A percentile compares a stretch with the other conserved stretches of the same genome.
Conservation (phyloP, 2,888 invertebrate species). For the Limnephilus auricula region DNA sequence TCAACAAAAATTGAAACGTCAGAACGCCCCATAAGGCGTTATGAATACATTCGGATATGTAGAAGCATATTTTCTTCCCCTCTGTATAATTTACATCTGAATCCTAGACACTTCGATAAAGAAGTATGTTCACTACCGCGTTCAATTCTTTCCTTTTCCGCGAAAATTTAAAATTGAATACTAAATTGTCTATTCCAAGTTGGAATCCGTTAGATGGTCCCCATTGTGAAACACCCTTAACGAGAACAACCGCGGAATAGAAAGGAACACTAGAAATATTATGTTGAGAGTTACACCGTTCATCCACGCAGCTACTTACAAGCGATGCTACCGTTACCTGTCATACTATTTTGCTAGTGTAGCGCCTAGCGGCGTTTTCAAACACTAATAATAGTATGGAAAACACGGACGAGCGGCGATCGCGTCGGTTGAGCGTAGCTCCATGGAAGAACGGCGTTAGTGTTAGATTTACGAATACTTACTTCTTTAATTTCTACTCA, state of each 20-base stretch:
- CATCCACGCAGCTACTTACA: no score
- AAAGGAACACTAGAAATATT: not conserved
- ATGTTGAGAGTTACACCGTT: not conserved
- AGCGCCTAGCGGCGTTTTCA: no score
- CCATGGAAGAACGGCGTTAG: no score
- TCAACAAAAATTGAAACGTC: no score
- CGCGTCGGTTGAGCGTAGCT: no score
- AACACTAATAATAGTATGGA: no score
- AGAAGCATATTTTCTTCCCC: not conserved
- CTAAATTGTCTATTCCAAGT: slow-evolving; percentile 45
- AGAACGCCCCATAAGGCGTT: no score
- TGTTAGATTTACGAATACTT: not conserved
- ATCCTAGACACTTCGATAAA: slow-evolving; percentile 27
- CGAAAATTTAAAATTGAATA: slow-evolving; percentile 52
- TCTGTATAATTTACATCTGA: slow-evolving; percentile 35
- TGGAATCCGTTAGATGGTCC: slow-evolving; percentile 14
- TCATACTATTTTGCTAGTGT: no score
- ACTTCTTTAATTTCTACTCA: not conserved
- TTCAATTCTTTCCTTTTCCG: slow-evolving; percentile 12
- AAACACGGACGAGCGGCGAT: no score
- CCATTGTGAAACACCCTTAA: not conserved
- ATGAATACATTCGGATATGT: not conserved
- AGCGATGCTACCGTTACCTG: no score
- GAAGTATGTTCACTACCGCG: slow-evolving; percentile 8
- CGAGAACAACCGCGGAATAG: not conserved